Evolutionary conservation across 2,113 vertebrate species (phyloP).

Genomic region (Oryzias curvinotus): DNA sequence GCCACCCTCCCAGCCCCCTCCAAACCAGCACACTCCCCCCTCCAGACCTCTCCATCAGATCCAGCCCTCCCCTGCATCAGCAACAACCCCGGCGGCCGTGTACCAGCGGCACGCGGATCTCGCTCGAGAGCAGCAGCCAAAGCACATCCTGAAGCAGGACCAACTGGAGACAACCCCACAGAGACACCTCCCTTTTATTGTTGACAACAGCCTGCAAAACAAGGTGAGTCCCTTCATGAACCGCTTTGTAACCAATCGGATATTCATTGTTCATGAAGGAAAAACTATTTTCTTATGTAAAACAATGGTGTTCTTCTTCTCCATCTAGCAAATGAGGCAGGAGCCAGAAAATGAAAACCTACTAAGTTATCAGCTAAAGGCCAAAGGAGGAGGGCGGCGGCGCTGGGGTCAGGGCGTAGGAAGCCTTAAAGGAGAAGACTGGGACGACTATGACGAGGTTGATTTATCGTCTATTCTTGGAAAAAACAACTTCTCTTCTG

Average conservation of each 20-base stretch:
- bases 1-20: slow-evolving; percentile 82
- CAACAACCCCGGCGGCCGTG: slow-evolving; percentile 43
- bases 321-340: slow-evolving; percentile 71
- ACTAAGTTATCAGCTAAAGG: slow-evolving; percentile 74
- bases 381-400: slow-evolving; percentile 81
- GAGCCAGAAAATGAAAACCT: slow-evolving; percentile 78
- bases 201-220: slow-evolving; percentile 76
- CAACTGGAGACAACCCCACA: slow-evolving; percentile 70
- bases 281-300: background rate
- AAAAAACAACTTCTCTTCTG: slow-evolving; percentile 76
- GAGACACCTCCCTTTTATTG: slow-evolving; percentile 81
- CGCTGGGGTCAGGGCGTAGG: slow-evolving; percentile 85
- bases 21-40: slow-evolving; percentile 76
- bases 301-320: background rate
- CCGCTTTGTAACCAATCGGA: too few relatives aligned
- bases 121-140: slow-evolving; percentile 61
- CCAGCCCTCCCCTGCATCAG: slow-evolving; percentile 71
- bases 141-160: slow-evolving; percentile 65
- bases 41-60: slow-evolving; percentile 82
- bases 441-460: slow-evolving; percentile 85
- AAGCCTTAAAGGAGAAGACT: slow-evolving; percentile 82
- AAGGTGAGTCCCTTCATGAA: slow-evolving; percentile 54
- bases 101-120: slow-evolving; percentile 76
- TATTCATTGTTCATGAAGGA: background rate
- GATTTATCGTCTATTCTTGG: slow-evolving; percentile 71